A percentile compares a stretch with the other conserved stretches of the same genome.
Evolutionary conservation across 1,140 invertebrate genomes (phyloP).

Genomic region (Archivesica marissinica): DNA sequence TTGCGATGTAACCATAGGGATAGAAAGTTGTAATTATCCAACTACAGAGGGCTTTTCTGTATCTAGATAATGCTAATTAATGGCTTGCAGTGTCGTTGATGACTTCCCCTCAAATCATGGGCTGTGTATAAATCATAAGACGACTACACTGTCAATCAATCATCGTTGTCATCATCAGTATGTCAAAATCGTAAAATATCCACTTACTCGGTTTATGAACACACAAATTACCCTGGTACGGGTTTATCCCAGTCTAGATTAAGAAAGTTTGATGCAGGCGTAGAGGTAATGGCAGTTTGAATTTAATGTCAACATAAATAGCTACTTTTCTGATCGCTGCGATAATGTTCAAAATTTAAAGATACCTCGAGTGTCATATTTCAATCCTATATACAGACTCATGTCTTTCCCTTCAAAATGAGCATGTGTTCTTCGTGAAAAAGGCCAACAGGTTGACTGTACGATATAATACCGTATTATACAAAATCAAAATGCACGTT

Average conservation of each 20-base stretch:
- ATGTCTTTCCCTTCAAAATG: too few species aligned
- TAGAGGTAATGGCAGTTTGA: constrained; percentile 19
- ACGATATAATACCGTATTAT: too few species aligned
- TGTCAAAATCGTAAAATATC: constrained; percentile 15
- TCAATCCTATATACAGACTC: neutral
- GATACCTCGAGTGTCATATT: constrained; percentile 16
- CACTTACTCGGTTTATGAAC: constrained; percentile 15
- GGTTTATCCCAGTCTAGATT: constrained; percentile 9
- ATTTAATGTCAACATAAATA: constrained; percentile 43
- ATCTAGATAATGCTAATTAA: constrained; percentile 15
- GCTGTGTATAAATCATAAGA: neutral
- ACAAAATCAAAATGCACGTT: constrained; percentile 33
- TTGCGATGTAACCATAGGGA: neutral
- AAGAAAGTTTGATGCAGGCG: constrained; percentile 29
- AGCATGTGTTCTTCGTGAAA: constrained; percentile 18
- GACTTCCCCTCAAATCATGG: neutral
- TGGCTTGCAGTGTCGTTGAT: neutral
- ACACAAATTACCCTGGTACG: constrained; percentile 41
- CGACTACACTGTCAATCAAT: constrained; percentile 22
- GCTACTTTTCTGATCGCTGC: neutral
- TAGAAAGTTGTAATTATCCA: constrained; percentile 12
- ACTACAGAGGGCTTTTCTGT: neutral
- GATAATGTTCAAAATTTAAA: constrained; percentile 29
- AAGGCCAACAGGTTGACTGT: constrained; percentile 24
- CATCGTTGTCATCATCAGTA: constrained; percentile 30